Percentiles rank a stretch among this genome's conserved stretches.
Conservation (phyloP, 1,140 invertebrate genomes). For the Drosophila nasuta region DNA sequence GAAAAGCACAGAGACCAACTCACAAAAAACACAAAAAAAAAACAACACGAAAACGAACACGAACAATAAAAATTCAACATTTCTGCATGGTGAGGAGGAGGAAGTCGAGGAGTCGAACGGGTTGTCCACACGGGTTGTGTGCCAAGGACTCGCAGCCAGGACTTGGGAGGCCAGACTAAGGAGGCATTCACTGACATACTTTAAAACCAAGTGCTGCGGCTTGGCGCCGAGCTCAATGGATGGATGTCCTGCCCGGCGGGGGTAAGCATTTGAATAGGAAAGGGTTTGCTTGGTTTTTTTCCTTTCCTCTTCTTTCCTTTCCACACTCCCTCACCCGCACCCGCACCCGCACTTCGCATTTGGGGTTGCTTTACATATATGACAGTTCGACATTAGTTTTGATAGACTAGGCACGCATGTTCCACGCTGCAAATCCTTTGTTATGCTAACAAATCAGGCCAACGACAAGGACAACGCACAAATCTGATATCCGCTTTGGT, state of each 20-base stretch:
- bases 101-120: slow-evolving; percentile 35
- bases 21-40: not conserved
- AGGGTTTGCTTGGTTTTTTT: not conserved
- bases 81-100: slow-evolving; percentile 62
- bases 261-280: slow-evolving; percentile 30
- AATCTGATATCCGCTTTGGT: slow-evolving; percentile 77
- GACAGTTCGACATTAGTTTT: slow-evolving; percentile 63
- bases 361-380: not conserved
- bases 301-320: no score
- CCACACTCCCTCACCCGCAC: not conserved
- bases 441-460: slow-evolving; percentile 72
- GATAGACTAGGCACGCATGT: slow-evolving; percentile 76
- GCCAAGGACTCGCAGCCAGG: not conserved
- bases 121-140: slow-evolving; percentile 9
- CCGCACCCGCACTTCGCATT: no score
- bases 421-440: slow-evolving; percentile 44
- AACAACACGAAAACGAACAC: slow-evolving; percentile 44
- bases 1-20: not conserved
- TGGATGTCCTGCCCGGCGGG: slow-evolving; percentile 16
- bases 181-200: slow-evolving; percentile 61
- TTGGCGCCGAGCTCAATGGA: not conserved
- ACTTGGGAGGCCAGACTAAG: slow-evolving; percentile 27
- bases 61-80: slow-evolving; percentile 82
- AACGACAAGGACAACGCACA: slow-evolving; percentile 48
- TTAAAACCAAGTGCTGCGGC: slow-evolving; percentile 44